Conservation (phyloP, 2,113 vertebrate genomes). For the Stictonetta naevosa region DNA sequence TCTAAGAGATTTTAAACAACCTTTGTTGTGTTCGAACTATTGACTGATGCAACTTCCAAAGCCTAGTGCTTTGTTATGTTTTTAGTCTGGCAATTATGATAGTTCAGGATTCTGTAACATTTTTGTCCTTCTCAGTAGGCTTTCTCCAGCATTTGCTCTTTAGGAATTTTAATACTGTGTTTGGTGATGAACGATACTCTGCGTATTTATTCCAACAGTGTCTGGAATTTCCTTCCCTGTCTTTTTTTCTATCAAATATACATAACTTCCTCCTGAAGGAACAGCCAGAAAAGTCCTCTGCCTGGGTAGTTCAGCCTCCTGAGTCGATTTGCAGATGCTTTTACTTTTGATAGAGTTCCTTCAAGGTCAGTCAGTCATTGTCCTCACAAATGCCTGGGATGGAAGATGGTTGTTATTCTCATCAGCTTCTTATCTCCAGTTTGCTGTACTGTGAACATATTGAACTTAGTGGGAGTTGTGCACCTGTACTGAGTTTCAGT, state of each 20-base stretch:
- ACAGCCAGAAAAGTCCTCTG: background rate
- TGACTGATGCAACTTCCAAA: background rate
- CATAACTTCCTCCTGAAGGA: background rate
- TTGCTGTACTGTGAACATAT: background rate
- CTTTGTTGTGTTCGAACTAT: background rate
- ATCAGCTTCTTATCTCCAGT: background rate
- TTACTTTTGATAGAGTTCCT: background rate
- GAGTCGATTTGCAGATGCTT: background rate
- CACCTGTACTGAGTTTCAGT: background rate
- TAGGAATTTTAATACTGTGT: background rate
- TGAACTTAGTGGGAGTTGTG: background rate
- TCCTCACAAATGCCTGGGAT: background rate
- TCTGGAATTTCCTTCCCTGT: background rate
- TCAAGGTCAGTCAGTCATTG: background rate
- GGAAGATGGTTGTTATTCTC: background rate
- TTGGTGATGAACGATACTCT: background rate
- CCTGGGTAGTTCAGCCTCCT: background rate
- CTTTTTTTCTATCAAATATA: background rate
- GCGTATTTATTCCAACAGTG: background rate
- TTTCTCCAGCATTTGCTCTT: background rate
- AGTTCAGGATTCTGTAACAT: background rate
- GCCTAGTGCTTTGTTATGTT: background rate
- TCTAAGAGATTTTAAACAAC: background rate
- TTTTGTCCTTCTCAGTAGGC: background rate
- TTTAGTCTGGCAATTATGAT: background rate